Evolutionary conservation across 2,888 invertebrate genomes (phyloP).

Genomic region (Uloborus plumipes): DNA sequence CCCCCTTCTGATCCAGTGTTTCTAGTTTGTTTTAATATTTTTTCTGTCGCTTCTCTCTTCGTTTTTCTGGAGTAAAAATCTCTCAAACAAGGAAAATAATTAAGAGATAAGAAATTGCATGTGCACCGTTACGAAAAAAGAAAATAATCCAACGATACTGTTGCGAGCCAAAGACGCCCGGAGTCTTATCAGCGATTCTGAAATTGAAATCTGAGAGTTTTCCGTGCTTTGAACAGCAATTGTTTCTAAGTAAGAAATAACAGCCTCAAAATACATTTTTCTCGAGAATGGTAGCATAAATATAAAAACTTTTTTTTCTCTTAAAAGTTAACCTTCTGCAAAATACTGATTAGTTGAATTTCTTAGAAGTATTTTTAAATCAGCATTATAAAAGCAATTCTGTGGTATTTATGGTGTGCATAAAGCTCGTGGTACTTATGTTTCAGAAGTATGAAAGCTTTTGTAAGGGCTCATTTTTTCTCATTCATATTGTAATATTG

Average conservation of each 20-base stretch:
- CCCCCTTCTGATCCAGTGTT: slow-evolving; percentile 17
- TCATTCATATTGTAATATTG: too few species aligned
- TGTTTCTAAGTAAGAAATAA: slow-evolving; percentile 39
- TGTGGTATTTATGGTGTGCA: too few species aligned
- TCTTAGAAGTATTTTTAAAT: too few species aligned
- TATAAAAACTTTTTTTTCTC: too few species aligned
- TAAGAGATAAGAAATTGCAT: slow-evolving; percentile 54
- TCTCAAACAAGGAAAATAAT: slow-evolving; percentile 57
- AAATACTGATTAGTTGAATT: too few species aligned
- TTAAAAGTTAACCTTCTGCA: too few species aligned
- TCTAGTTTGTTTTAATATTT: slow-evolving; percentile 3
- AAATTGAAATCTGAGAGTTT: slow-evolving; percentile 54
- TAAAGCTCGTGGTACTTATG: too few species aligned
- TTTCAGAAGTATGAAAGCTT: too few species aligned
- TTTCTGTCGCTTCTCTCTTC: slow-evolving; percentile 11
- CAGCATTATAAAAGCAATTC: too few species aligned
- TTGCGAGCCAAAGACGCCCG: slow-evolving; percentile 36
- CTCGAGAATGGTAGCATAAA: too few species aligned
- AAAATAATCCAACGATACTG: slow-evolving; percentile 44
- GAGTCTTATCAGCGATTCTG: slow-evolving; percentile 49
- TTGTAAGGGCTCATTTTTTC: too few species aligned
- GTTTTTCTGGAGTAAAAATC: slow-evolving; percentile 17
- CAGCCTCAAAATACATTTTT: too few species aligned
- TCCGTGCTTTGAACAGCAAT: slow-evolving; percentile 30
- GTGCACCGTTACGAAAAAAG: neutral